Evolutionary conservation across 2,888 invertebrate genomes (phyloP).

Genomic region (Pristionchus exspectatus): DNA sequence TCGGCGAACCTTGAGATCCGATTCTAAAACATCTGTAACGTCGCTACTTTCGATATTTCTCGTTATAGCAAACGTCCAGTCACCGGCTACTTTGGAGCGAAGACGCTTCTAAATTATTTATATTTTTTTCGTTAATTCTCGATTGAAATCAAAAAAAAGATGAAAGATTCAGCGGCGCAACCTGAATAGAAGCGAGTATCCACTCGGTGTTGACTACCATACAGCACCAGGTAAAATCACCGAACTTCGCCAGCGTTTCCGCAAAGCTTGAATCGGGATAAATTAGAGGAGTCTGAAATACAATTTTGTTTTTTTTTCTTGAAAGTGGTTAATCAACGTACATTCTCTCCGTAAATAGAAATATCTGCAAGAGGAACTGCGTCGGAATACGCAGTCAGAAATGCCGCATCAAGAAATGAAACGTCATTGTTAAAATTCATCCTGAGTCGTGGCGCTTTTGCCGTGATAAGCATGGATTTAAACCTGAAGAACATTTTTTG

Average conservation of each 20-base stretch:
- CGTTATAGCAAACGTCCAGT: background rate
- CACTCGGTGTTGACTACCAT: background rate
- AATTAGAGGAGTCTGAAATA: background rate
- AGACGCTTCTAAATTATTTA: background rate
- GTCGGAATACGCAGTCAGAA: background rate
- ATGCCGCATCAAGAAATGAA: background rate
- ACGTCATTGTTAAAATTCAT: background rate
- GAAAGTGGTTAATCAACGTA: background rate
- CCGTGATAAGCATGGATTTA: background rate
- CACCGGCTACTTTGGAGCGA: background rate
- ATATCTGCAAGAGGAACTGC: background rate
- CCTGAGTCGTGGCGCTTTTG: background rate
- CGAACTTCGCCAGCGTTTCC: background rate
- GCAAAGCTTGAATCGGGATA: background rate
- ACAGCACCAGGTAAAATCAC: background rate
- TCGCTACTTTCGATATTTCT: background rate
- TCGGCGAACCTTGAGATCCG: background rate
- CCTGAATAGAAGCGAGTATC: background rate
- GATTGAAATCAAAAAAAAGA: no score
- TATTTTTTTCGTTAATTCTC: no score
- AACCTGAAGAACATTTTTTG: background rate
- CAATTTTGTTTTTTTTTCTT: no score
- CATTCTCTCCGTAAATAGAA: background rate
- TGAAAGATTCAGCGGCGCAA: background rate
- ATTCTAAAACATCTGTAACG: background rate